Evolutionary conservation across 2,888 invertebrate genomes (phyloP).

Genomic region (Caenorhabditis sp.): DNA sequence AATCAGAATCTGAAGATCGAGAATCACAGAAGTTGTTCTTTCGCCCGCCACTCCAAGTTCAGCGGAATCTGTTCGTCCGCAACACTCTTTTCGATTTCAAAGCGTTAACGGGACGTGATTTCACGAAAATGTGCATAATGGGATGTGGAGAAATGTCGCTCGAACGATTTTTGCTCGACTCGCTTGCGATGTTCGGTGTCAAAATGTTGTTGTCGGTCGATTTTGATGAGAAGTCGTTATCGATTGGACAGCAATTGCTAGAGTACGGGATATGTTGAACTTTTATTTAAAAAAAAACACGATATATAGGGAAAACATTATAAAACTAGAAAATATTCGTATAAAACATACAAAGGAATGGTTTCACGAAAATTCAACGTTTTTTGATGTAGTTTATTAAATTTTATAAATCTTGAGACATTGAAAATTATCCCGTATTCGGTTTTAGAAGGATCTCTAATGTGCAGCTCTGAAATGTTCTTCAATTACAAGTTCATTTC

Average conservation of each 20-base stretch:
- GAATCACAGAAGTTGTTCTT: conserved; percentile 16
- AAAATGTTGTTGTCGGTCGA: conserved; percentile 43
- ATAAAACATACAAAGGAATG: too few species aligned
- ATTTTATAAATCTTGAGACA: too few species aligned
- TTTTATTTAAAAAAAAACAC: too few species aligned
- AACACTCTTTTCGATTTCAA: conserved; percentile 20
- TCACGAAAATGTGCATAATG: conserved; percentile 29
- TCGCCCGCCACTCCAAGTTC: conserved; percentile 39
- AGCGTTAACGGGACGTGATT: not conserved
- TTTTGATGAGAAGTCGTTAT: conserved; percentile 30
- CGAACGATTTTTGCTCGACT: conserved; percentile 22
- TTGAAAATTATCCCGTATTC: too few species aligned
- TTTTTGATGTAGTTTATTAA: too few species aligned
- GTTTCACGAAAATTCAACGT: too few species aligned
- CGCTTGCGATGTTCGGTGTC: conserved; percentile 15
- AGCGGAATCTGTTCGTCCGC: conserved; percentile 31
- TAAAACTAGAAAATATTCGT: too few species aligned
- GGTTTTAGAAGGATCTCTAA: too few species aligned
- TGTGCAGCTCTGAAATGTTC: too few species aligned
- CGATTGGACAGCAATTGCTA: conserved; percentile 28
- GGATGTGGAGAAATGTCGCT: conserved; percentile 51
- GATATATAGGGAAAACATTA: too few species aligned
- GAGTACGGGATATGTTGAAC: conserved; percentile 8
- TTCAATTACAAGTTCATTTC: too few species aligned
- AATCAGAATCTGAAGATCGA: conserved; percentile 4